Evolutionary conservation across 2,113 vertebrate species (phyloP).

Genomic region (Podarcis cretensis): DNA sequence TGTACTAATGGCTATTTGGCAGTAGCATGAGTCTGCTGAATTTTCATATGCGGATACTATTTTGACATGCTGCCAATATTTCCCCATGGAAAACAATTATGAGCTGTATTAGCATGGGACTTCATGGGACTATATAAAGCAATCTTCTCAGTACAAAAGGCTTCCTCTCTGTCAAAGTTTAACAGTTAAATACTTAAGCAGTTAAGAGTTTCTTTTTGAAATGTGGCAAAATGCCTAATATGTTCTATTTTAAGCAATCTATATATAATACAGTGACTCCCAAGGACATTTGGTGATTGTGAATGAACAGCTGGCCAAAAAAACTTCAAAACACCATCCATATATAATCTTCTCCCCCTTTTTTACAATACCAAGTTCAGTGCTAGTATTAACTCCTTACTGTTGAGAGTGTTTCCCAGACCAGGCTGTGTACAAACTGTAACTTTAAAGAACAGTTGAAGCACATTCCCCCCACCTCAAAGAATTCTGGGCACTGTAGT

Average conservation of each 20-base stretch:
- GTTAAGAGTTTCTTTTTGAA: constrained; percentile 13
- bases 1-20: background rate
- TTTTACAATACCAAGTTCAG: background rate
- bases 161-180: constrained; percentile 27
- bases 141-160: constrained; percentile 8
- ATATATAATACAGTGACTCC: constrained; percentile 25
- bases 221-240: constrained; percentile 16
- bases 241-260: constrained; percentile 35
- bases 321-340: background rate
- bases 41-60: background rate
- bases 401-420: background rate
- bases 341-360: background rate
- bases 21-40: background rate
- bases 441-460: too few relatives aligned
- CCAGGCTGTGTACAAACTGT: too few relatives aligned
- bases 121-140: constrained; percentile 12
- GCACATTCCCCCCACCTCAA: too few relatives aligned
- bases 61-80: constrained; percentile 12
- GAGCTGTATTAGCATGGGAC: constrained; percentile 14
- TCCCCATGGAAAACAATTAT: constrained; percentile 9
- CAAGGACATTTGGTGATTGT: constrained; percentile 4
- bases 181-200: background rate
- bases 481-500: too few relatives aligned
- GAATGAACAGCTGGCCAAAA: constrained; percentile 7
- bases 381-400: background rate